Percentiles rank a stretch among this genome's conserved stretches.
Conservation (phyloP, 2,888 invertebrate genomes). For the Tridacna gigas region DNA sequence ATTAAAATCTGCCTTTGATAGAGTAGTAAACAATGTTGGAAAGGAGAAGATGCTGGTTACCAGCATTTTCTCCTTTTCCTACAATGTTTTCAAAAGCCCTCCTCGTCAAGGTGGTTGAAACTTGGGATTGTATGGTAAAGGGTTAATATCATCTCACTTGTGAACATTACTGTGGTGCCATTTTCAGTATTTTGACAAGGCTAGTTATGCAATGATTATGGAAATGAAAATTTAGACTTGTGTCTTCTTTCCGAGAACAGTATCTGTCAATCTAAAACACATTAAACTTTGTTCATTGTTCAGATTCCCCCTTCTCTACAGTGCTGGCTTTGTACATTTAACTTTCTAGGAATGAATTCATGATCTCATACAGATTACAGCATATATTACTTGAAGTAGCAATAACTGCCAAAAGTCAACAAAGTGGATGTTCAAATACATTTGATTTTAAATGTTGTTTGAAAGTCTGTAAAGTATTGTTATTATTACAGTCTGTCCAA, state of each 20-base stretch:
- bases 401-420: too few species aligned
- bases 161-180: not conserved
- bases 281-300: constrained; percentile 3
- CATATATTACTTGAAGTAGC: too few species aligned
- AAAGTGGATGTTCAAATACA: too few species aligned
- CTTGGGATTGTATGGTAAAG: not conserved
- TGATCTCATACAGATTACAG: too few species aligned
- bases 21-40: too few species aligned
- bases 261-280: constrained; percentile 13
- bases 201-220: not conserved
- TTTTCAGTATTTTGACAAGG: not conserved
- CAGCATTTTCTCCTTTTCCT: too few species aligned
- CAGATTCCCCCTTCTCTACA: not conserved
- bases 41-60: too few species aligned
- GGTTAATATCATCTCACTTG: not conserved
- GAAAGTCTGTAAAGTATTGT: too few species aligned
- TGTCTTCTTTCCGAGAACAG: not conserved
- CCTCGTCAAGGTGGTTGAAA: not conserved
- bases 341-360: too few species aligned
- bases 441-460: too few species aligned
- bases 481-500: too few species aligned
- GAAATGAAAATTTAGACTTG: not conserved
- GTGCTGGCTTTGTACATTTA: not conserved
- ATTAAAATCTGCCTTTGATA: too few species aligned
- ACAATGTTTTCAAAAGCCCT: not conserved